A percentile compares a stretch with the other conserved stretches of the same genome.
These are phyloP conservation scores for Dryomyza anilis DNA, from an alignment of 2,888 invertebrate genomes.

Conservation along the genomic window DNA sequence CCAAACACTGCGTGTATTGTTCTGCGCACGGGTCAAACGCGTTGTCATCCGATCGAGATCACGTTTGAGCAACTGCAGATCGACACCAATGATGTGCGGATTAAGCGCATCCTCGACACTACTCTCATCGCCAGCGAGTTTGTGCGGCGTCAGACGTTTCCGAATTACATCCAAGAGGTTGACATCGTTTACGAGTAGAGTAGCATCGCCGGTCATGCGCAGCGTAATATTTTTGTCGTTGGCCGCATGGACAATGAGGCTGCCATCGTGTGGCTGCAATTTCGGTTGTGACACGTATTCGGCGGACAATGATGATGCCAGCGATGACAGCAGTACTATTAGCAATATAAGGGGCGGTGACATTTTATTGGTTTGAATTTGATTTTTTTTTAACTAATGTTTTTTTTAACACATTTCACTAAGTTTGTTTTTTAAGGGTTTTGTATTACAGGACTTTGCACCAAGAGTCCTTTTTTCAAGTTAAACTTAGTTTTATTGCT, in stretches of 20 bases:
- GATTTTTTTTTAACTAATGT: not conserved
- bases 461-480: not conserved
- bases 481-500: not conserved
- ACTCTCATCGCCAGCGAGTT: conserved; percentile 26
- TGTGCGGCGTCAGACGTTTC: conserved; percentile 29
- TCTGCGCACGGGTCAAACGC: conserved; percentile 36
- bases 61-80: conserved; percentile 40
- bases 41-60: conserved; percentile 38
- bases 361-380: not conserved
- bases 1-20: conserved; percentile 35
- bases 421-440: not conserved
- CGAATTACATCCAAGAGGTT: conserved; percentile 64
- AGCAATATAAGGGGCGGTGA: no score
- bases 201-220: conserved; percentile 70
- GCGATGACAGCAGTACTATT: no score
- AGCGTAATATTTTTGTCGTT: conserved; percentile 79
- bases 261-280: conserved; percentile 69
- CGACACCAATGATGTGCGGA: conserved; percentile 36
- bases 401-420: not conserved
- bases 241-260: conserved; percentile 77
- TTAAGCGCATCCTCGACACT: conserved; percentile 27
- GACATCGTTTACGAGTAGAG: conserved; percentile 71
- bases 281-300: conserved; percentile 39
- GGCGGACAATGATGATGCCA: not conserved
- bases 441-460: not conserved